Evolutionary conservation across 2,888 invertebrate species (phyloP).

Genomic region (Eupithecia inturbata): DNA sequence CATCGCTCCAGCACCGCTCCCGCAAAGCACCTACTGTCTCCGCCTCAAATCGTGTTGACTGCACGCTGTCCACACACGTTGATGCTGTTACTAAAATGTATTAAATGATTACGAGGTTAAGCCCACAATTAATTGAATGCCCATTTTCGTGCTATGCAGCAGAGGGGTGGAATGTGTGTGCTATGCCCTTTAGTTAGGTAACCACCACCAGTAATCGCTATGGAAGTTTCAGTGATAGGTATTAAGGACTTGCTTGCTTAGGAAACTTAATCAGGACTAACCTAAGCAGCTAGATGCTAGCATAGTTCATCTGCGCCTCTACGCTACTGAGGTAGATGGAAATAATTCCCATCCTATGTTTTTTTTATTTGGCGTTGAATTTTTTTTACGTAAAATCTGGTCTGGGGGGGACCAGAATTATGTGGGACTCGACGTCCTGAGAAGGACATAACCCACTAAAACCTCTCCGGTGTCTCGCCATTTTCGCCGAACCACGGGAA

Average conservation of each 20-base stretch:
- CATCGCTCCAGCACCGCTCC: neutral
- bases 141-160: neutral
- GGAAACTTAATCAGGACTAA: neutral
- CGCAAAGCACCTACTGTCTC: neutral
- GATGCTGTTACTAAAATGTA: no score
- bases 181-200: neutral
- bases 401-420: no score
- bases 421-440: no score
- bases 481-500: no score
- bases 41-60: neutral
- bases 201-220: neutral
- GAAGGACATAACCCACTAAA: no score
- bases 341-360: neutral
- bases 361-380: no score
- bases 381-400: no score
- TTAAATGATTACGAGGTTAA: no score
- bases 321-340: neutral
- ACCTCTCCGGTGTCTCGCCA: no score
- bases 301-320: neutral
- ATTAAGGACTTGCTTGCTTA: neutral
- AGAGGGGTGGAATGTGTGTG: neutral
- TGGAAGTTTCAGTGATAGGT: neutral
- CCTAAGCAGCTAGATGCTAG: neutral
- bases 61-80: neutral
- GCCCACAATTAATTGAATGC: neutral